Evolutionary conservation across 2,888 invertebrate genomes (phyloP).

Genomic region (Polydesmus complanatus): DNA sequence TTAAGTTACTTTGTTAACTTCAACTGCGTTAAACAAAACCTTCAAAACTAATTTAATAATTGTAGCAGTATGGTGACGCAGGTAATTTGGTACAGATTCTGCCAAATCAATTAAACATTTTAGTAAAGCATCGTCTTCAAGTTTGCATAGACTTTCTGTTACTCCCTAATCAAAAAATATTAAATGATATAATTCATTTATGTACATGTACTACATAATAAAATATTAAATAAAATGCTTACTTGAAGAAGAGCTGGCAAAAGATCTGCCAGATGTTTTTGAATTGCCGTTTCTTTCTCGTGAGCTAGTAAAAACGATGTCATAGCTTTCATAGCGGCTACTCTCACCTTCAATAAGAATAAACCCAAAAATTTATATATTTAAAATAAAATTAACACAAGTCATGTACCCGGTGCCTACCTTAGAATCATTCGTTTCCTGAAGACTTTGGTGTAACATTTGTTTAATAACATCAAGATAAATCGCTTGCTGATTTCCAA

Average conservation of each 20-base stretch:
- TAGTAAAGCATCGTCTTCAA: constrained; percentile 70
- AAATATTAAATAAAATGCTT: neutral
- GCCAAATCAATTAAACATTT: constrained; percentile 90
- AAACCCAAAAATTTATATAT: neutral
- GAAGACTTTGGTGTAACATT: constrained; percentile 73
- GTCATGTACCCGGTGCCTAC: no score
- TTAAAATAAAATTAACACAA: neutral
- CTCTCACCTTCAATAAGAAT: constrained; percentile 30
- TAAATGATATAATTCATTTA: no score
- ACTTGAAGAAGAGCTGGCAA: constrained; percentile 41
- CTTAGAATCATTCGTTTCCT: constrained; percentile 54
- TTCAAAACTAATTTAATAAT: constrained; percentile 82
- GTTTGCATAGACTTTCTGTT: constrained; percentile 66
- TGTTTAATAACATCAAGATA: constrained; percentile 87
- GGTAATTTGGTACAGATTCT: constrained; percentile 80
- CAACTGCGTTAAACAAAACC: constrained; percentile 31
- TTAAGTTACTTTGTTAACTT: neutral
- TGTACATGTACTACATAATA: no score
- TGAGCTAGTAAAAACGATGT: constrained; percentile 73
- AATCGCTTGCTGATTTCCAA: constrained; percentile 85
- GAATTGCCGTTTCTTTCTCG: constrained; percentile 80
- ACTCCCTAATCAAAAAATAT: constrained; percentile 42
- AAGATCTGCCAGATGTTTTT: constrained; percentile 75
- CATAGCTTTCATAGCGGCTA: constrained; percentile 41
- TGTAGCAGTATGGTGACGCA: constrained; percentile 68